Percentiles rank a stretch among this genome's conserved stretches.
Conservation (phyloP, 2,888 invertebrate genomes). For the Seira ritae region DNA sequence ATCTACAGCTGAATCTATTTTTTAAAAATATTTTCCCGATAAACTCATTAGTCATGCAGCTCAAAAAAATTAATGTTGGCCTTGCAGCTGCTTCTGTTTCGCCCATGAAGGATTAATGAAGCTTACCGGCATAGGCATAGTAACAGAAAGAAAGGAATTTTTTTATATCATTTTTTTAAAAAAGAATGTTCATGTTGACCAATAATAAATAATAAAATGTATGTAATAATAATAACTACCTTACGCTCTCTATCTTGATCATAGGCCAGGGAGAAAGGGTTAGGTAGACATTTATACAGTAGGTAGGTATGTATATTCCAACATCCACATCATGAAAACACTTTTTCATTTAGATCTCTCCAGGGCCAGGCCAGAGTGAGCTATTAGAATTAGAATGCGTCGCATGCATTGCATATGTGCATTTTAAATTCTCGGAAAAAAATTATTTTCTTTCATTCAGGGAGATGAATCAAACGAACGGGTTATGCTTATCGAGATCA, state of each 20-base stretch:
- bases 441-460: background rate
- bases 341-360: background rate
- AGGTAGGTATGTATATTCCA: too few species aligned
- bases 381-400: background rate
- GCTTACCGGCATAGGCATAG: background rate
- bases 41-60: conserved; percentile 11
- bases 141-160: background rate
- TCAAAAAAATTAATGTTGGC: background rate
- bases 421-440: conserved; percentile 10
- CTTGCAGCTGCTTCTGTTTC: conserved; percentile 5
- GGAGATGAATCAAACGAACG: background rate
- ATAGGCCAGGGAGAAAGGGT: background rate
- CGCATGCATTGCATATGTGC: conserved; percentile 6
- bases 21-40: background rate
- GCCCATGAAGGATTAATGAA: background rate
- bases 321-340: background rate
- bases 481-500: background rate
- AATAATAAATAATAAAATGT: conserved; percentile 5
- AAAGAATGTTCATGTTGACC: background rate
- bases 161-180: background rate
- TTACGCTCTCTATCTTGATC: conserved; percentile 2
- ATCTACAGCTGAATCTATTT: too few species aligned
- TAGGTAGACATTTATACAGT: background rate
- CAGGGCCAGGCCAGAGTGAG: too few species aligned
- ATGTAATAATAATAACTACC: background rate